These are phyloP conservation scores for Gnathonemus longibarbis DNA, from an alignment of 2,113 vertebrate species.

Conservation along the genomic window DNA sequence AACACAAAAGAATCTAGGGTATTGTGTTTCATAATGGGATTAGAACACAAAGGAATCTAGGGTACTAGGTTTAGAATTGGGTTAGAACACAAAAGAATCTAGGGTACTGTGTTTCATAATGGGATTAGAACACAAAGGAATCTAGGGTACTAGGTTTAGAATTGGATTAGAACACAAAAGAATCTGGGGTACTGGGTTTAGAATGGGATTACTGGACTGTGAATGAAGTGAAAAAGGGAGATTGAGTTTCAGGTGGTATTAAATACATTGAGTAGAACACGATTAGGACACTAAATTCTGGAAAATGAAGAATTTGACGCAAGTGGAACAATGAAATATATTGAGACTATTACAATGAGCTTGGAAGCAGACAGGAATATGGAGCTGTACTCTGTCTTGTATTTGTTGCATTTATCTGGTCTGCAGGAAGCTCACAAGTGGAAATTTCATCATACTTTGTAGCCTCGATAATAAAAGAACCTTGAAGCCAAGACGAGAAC, in stretches of 20 bases:
- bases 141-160: neutral
- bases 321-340: neutral
- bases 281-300: neutral
- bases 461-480: neutral
- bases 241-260: neutral
- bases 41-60: neutral
- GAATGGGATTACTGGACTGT: neutral
- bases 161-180: neutral
- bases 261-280: neutral
- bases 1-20: no score
- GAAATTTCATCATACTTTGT: neutral
- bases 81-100: neutral
- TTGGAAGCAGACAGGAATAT: neutral
- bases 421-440: neutral
- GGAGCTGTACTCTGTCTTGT: neutral
- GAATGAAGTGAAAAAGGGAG: neutral
- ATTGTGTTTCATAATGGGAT: neutral
- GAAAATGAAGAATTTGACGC: neutral
- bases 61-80: neutral
- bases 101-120: neutral
- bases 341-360: neutral
- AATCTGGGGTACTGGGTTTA: neutral
- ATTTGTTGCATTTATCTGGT: neutral
- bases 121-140: neutral
- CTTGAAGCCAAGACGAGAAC: neutral